These are phyloP conservation scores for Ageneiosus marmoratus DNA, from an alignment of 2,113 vertebrate species.

Conservation along the genomic window DNA sequence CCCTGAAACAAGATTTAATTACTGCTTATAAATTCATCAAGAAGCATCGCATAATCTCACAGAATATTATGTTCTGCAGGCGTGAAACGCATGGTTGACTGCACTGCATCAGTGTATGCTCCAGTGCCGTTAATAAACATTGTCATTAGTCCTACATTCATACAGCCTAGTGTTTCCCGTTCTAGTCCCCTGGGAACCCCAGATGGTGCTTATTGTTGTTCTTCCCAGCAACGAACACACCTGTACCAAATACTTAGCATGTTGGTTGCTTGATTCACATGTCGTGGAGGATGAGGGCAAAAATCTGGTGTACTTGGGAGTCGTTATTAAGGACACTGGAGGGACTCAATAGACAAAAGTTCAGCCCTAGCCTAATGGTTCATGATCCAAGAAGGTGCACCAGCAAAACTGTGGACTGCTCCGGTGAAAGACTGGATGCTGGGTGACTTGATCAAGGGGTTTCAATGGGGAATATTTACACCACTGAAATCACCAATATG, in stretches of 20 bases:
- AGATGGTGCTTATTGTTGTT: slow-evolving; percentile 35
- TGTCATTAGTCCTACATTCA: slow-evolving; percentile 7
- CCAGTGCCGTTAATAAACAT: slow-evolving; percentile 24
- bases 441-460: not conserved
- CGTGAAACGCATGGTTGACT: not conserved
- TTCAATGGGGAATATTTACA: not conserved
- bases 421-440: not conserved
- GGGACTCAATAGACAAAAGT: not conserved
- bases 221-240: slow-evolving; percentile 18
- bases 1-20: not conserved
- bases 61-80: not conserved
- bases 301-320: not conserved
- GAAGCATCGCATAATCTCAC: not conserved
- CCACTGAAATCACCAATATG: not conserved
- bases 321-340: not conserved
- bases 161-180: slow-evolving; percentile 12
- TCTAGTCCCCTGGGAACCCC: slow-evolving; percentile 13
- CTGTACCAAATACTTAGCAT: not conserved
- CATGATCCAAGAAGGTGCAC: not conserved
- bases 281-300: not conserved
- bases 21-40: not conserved
- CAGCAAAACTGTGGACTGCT: not conserved
- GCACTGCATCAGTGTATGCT: slow-evolving; percentile 16
- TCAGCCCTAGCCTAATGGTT: not conserved
- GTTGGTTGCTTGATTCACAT: not conserved